Base-by-base conservation (phyloP, 1,140 invertebrate genomes). In the Meloidogyne floridensis region DNA sequence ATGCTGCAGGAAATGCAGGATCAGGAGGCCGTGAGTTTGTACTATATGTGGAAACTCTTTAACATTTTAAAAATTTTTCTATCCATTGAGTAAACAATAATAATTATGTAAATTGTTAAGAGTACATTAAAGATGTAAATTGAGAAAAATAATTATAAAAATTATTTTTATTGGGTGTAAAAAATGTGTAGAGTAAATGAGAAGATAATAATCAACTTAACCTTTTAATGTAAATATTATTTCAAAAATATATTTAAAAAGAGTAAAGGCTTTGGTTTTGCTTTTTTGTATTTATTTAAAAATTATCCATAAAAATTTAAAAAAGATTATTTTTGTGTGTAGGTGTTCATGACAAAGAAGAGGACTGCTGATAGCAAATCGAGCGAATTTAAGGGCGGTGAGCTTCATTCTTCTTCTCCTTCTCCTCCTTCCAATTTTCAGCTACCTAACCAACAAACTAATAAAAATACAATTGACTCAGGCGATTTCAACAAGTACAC, bases 281-380 rank as follows among this genome's bases (percentile, higher is more conserved):
- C 15, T 59, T 15, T 15, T 15, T 59, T 59, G 2, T 15, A 59
- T 59, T 65, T 65, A n/a, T 65, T n/a, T 15, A 15, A 59, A n/a
- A n/a, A 65, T 10, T 75, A 43, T 18, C 65, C 53, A 47, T 10
- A 56, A 11, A 69, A 86, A 84, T 20, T 18, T 32, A 32, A 32
- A 32, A 32, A 32, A 32, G 32, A 32, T 32, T 32, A 32, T 32
- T 32, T 32, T 32, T 32, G 32, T 32, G 32, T 32, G 32, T 32
- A 86, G 85, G 85, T 86, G 54, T 86, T 86, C 75, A 87, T 86
- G 85, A 86, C 85, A 47, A 86, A 87, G 73, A 86, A 86, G 79
- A 81, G 85, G 18, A 81, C 85, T 10, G 86, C 76, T n/a, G 86
- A 86, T 72, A 84, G 74, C n/a, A 85, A 84, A 72, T 80, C 72